Base-by-base conservation (phyloP, 2,888 invertebrate genomes). In the Himalopsyche anomala region DNA sequence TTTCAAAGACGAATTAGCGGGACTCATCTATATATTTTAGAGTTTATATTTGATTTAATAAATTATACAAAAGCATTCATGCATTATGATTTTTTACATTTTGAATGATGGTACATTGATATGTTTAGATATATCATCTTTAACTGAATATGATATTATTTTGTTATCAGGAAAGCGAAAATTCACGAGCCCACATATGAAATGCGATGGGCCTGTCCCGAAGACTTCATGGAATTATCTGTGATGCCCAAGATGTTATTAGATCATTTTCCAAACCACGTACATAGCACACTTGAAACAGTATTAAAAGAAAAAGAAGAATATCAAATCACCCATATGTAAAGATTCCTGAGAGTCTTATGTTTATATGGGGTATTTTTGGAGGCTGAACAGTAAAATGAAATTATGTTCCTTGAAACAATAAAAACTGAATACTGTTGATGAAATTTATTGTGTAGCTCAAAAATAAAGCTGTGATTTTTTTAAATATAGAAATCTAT, bases 221-320 rank as follows among this genome's bases (percentile, higher is more conserved):
- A 97, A 90, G 96, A 96, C 90, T 97, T 97, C 91, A 95, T 95
- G 92, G 96, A 97, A 90, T 92, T 98, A 84, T 94, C 96, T 89
- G 96, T 98, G 83, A 97, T 97, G 95, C 97, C 97, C 8, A 94
- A 96, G 82, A 98, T 98, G 96, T 90, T 98, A 5, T 93, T 96
- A 1, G 98, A 98, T 91, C 98, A 98, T 91, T 92, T 98, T 81
- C 98, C 98, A 0, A 96, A 97, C 90, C 96, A 95, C 90, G 95
- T 97, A 28, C 94, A 95, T 89, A 93, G 94, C 89, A 96, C 96
- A 38, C 91, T 98, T 83, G 94, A 95, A 83, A 95, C 94, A 0
- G 93, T 96, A 81, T 90, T 96, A 36, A 92, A 93, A 74, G 95
- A 95, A 89, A 90, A 91, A 54, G 92, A 92, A 87, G 91, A 92